These are phyloP conservation scores for Rhynchomys soricoides DNA, from an alignment of 2,113 vertebrate genomes.

Conservation along the genomic window DNA sequence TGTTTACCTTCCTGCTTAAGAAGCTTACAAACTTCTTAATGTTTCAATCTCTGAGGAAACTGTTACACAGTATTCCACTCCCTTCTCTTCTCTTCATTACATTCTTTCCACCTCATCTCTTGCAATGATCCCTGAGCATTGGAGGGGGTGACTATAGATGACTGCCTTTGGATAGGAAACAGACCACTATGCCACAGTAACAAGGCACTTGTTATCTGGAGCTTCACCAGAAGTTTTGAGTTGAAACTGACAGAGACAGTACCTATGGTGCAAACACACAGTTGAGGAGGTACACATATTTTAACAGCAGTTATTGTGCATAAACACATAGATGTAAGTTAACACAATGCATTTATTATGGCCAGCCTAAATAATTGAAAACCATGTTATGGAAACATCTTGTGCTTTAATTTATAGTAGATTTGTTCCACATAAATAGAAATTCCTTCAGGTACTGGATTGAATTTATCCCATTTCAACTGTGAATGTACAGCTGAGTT, in stretches of 20 bases:
- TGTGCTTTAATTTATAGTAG: background rate
- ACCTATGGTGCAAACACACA: background rate
- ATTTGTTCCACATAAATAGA: background rate
- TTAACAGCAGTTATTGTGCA: background rate
- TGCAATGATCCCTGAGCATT: background rate
- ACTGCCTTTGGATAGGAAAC: background rate
- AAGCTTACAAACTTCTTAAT: background rate
- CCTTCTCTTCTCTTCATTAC: background rate
- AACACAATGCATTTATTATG: background rate
- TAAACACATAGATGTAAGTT: too few relatives aligned
- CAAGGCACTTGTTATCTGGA: background rate
- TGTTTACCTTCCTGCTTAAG: background rate
- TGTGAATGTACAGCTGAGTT: background rate
- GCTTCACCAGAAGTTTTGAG: background rate
- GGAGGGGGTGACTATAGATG: background rate
- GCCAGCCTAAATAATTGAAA: background rate
- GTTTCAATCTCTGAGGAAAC: background rate
- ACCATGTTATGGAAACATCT: background rate
- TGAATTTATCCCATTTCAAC: background rate
- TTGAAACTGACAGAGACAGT: background rate
- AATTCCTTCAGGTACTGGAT: background rate
- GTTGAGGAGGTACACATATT: too few relatives aligned
- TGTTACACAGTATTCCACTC: background rate
- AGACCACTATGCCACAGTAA: background rate
- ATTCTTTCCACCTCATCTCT: background rate